Base-by-base conservation (phyloP, 2,113 vertebrate genomes). In the Progne subis region DNA sequence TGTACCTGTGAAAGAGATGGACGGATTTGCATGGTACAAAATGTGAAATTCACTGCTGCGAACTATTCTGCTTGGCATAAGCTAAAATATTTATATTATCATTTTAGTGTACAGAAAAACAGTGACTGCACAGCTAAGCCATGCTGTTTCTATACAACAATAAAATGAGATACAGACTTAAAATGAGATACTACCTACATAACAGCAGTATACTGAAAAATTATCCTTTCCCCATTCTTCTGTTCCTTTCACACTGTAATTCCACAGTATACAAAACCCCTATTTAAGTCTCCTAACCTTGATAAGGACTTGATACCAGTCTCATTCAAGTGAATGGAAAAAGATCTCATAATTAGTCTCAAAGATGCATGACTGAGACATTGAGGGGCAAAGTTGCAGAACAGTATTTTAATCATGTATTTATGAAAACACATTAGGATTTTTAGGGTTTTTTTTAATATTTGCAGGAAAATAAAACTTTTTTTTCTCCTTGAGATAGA, bases 281-380 rank as follows among this genome's bases (percentile, higher is more conserved):
- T 84, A 68, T 88, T 96, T 94, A 96, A 79, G 52, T 64, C 76
- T 94, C 76, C 69, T 83, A 90, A 55, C 52, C 71, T 64, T 83
- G 80, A 93, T 83, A 96, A 94, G 82, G 93, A 94, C 52, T 92
- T 71, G 76, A 94, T 78, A 84, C 56, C 28, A 75, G 31, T 90
- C 56, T 74, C 52, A 90, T 68, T 90, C 88, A 94, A 86, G 41
- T 60, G 29, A 67, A 44, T 71, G 69, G 79, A 75, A 88, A 90
- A 88, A 86, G 88, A 93, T 80, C 93, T 95, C 39, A 80, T 82
- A 88, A 95, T 95, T 93, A 87, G 92, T 85, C 71, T 93, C 68
- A 44, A 88, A 88, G 79, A 72, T 0, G 0, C 50, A 80, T 47
- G 82, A 77, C 71, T 77, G 75, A 77, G 67, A 64, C 29, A 94